These are phyloP conservation scores for Cryptophagus acutangulus DNA, from an alignment of 2,888 invertebrate genomes.

Conservation along the genomic window DNA sequence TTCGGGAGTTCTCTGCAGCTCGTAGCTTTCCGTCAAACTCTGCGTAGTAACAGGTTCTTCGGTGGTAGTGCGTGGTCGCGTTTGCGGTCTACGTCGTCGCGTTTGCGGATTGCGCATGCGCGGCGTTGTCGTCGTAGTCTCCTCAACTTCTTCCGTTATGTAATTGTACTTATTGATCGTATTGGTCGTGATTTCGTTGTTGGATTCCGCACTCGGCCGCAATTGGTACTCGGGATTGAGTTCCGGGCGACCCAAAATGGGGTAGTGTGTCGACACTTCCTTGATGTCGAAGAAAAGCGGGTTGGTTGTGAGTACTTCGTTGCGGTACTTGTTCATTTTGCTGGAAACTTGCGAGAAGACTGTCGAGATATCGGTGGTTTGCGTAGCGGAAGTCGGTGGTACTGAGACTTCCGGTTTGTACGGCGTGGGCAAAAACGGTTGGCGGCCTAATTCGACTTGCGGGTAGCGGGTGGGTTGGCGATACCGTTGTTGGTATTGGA, in stretches of 20 bases:
- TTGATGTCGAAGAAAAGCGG: slow-evolving; percentile 41
- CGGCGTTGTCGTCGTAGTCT: slow-evolving; percentile 21
- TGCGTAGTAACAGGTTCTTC: slow-evolving; percentile 26
- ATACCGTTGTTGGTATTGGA: slow-evolving; percentile 8
- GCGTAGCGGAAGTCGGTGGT: slow-evolving; percentile 44
- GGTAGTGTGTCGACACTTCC: slow-evolving; percentile 48
- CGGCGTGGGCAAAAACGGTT: slow-evolving; percentile 45
- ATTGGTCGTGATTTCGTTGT: slow-evolving; percentile 32
- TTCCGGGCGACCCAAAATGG: slow-evolving; percentile 39
- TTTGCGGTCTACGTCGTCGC: slow-evolving; percentile 23
- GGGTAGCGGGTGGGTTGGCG: slow-evolving; percentile 24
- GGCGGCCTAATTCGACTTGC: slow-evolving; percentile 30
- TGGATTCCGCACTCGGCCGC: slow-evolving; percentile 22
- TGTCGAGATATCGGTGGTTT: slow-evolving; percentile 42
- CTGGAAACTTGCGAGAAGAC: slow-evolving; percentile 41
- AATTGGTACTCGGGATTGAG: slow-evolving; percentile 16
- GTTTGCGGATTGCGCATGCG: slow-evolving; percentile 16
- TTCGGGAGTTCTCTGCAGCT: slow-evolving; percentile 28
- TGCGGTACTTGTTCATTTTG: slow-evolving; percentile 33
- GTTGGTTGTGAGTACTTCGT: slow-evolving; percentile 23
- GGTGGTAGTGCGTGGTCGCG: slow-evolving; percentile 23
- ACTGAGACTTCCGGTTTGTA: slow-evolving; percentile 37
- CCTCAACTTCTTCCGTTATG: slow-evolving; percentile 15
- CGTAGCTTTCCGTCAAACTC: slow-evolving; percentile 28
- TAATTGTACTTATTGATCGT: slow-evolving; percentile 8